Evolutionary conservation across 2,888 invertebrate genomes (phyloP).

Genomic region (Ellobium chinense): DNA sequence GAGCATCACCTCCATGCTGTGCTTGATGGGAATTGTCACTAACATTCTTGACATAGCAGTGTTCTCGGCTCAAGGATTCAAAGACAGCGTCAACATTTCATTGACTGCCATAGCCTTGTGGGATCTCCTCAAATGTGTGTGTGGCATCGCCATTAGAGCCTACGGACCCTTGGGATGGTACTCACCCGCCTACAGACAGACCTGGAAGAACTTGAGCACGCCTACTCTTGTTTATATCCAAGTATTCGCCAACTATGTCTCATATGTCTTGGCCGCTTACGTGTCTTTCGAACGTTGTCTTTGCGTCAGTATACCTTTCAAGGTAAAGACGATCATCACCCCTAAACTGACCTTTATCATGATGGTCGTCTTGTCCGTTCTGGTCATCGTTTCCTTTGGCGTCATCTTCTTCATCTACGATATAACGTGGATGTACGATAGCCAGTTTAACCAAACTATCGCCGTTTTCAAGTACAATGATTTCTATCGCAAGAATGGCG

Average conservation of each 20-base stretch:
- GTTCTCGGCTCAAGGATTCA: constrained; percentile 3
- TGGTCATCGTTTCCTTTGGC: constrained; percentile 10
- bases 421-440: not conserved
- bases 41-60: constrained; percentile 41
- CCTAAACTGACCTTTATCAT: constrained; percentile 18
- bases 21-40: constrained; percentile 11
- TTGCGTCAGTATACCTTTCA: constrained; percentile 21
- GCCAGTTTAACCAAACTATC: not conserved
- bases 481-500: not conserved
- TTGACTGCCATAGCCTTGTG: constrained; percentile 27
- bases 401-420: constrained; percentile 30
- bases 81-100: constrained; percentile 30
- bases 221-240: constrained; percentile 2
- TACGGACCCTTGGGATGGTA: not conserved
- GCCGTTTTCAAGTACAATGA: constrained; percentile 6
- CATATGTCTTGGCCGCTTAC: constrained; percentile 28
- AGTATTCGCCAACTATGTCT: constrained; percentile 26
- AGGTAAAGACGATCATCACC: constrained; percentile 20
- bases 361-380: constrained; percentile 14
- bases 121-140: constrained; percentile 23
- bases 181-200: constrained; percentile 16
- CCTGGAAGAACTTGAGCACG: constrained; percentile 20
- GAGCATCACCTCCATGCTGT: constrained; percentile 55
- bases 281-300: constrained; percentile 28
- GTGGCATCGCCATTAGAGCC: constrained; percentile 10